A percentile compares a stretch with the other conserved stretches of the same genome.
Conservation (phyloP, 2,888 invertebrate genomes). For the Drosophila parthenogenetica region DNA sequence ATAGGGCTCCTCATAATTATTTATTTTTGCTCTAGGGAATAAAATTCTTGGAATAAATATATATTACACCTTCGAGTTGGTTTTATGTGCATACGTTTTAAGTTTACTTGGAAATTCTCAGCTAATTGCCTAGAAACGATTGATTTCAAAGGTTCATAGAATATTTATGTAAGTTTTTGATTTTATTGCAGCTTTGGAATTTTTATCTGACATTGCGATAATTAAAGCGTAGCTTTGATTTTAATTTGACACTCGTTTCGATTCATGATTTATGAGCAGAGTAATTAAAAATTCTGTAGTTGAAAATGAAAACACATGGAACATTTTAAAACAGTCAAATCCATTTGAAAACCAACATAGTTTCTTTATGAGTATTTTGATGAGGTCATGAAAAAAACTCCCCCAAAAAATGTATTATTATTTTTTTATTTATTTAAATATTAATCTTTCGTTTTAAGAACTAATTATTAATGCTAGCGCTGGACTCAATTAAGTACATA, state of each 20-base stretch:
- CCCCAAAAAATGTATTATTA: too few species aligned
- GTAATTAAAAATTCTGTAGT: too few species aligned
- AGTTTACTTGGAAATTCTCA: conserved; percentile 1
- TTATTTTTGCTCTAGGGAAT: not conserved
- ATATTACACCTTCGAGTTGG: conserved; percentile 17
- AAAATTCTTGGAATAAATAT: conserved; percentile 28
- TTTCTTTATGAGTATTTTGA: too few species aligned
- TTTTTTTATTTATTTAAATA: too few species aligned
- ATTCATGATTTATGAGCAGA: too few species aligned
- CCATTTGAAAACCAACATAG: too few species aligned
- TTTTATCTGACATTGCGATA: not conserved
- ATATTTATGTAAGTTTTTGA: conserved; percentile 23
- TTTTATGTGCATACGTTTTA: conserved; percentile 1
- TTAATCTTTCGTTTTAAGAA: too few species aligned
- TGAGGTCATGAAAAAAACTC: too few species aligned
- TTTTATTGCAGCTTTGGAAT: not conserved
- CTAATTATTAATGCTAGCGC: not conserved
- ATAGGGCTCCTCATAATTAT: conserved; percentile 28
- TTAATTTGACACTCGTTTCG: too few species aligned
- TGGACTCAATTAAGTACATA: conserved; percentile 1
- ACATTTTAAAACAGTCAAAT: too few species aligned
- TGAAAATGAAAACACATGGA: too few species aligned
- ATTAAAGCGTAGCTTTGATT: not conserved
- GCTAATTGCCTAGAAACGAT: conserved; percentile 15
- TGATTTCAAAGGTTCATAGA: conserved; percentile 25